These are phyloP conservation scores for Agonopterix alstromeriana DNA, from an alignment of 2,888 invertebrate species.

Conservation along the genomic window DNA sequence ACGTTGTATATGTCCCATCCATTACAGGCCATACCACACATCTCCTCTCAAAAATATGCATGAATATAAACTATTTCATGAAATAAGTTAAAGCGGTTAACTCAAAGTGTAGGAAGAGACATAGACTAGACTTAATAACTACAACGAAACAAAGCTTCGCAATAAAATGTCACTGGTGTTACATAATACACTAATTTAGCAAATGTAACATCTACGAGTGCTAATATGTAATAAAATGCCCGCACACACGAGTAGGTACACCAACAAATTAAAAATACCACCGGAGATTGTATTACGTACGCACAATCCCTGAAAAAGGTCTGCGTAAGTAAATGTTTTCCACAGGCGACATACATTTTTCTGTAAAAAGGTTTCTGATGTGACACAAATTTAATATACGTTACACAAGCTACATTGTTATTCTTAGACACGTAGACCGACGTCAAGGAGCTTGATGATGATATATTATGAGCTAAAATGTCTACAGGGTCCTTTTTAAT, in stretches of 20 bases:
- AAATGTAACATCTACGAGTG: slow-evolving; percentile 10
- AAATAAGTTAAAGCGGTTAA: too few relatives aligned
- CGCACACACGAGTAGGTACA: slow-evolving; percentile 15
- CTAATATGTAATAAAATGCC: slow-evolving; percentile 11
- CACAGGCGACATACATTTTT: slow-evolving; percentile 1
- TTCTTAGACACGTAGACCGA: too few relatives aligned
- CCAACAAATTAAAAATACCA: slow-evolving; percentile 45
- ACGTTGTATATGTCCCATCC: too few relatives aligned
- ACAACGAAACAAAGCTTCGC: too few relatives aligned
- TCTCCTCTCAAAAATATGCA: too few relatives aligned
- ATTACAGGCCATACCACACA: too few relatives aligned
- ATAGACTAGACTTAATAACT: too few relatives aligned
- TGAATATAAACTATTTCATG: too few relatives aligned
- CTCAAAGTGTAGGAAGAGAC: too few relatives aligned
- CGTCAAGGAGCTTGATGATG: too few relatives aligned
- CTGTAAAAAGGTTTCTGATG: slow-evolving; percentile 1
- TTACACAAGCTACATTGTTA: neutral
- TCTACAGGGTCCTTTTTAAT: too few relatives aligned
- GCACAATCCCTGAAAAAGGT: slow-evolving; percentile 27
- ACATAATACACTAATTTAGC: slow-evolving; percentile 8
- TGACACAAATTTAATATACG: slow-evolving; percentile 2
- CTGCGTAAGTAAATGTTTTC: slow-evolving; percentile 12
- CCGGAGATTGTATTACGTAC: slow-evolving; percentile 31
- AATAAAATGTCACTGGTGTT: neutral
- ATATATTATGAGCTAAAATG: too few relatives aligned